These are phyloP conservation scores for Salarias fasciatus DNA, from an alignment of 2,797 vertebrate species.

Conservation along the genomic window DNA sequence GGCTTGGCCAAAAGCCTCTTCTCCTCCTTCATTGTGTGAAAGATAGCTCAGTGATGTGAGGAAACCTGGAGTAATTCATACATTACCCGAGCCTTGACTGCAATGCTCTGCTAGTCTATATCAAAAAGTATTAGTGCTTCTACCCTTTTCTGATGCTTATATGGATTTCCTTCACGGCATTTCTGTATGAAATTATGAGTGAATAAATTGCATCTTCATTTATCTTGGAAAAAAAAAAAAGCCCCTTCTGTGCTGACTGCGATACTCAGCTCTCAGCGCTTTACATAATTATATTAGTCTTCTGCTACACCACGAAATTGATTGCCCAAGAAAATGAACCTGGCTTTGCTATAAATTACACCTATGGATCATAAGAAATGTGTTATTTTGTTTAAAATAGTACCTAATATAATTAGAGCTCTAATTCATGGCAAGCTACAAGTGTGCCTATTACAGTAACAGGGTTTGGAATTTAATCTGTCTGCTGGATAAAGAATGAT, in stretches of 20 bases:
- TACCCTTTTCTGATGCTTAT: slow-evolving; percentile 77
- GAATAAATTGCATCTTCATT: slow-evolving; percentile 99
- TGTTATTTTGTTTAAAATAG: slow-evolving; percentile 99
- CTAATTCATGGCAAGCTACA: slow-evolving; percentile 99
- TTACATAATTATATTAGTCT: slow-evolving; percentile 95
- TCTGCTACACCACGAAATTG: slow-evolving; percentile 92
- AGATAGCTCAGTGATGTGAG: slow-evolving; percentile 82
- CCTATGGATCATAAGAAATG: slow-evolving; percentile 96
- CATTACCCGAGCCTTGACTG: slow-evolving; percentile 77
- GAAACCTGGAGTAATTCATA: slow-evolving; percentile 80
- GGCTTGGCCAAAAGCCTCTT: slow-evolving; percentile 73
- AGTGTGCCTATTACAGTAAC: slow-evolving; percentile 98
- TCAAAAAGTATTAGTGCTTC: slow-evolving; percentile 77
- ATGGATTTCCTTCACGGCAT: slow-evolving; percentile 93
- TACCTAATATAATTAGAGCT: slow-evolving; percentile 98
- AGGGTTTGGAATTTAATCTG: slow-evolving; percentile 97
- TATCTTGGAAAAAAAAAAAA: slow-evolving; percentile 93
- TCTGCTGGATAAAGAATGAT: slow-evolving; percentile 95
- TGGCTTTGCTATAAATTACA: slow-evolving; percentile 99
- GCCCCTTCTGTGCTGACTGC: slow-evolving; percentile 90
- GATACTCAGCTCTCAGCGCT: slow-evolving; percentile 91
- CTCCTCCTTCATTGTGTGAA: slow-evolving; percentile 75
- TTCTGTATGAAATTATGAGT: slow-evolving; percentile 96
- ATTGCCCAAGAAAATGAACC: slow-evolving; percentile 97
- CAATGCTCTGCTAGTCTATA: slow-evolving; percentile 74